Evolutionary conservation across 2,888 invertebrate species (phyloP).

Genomic region (Dasypolia templi): DNA sequence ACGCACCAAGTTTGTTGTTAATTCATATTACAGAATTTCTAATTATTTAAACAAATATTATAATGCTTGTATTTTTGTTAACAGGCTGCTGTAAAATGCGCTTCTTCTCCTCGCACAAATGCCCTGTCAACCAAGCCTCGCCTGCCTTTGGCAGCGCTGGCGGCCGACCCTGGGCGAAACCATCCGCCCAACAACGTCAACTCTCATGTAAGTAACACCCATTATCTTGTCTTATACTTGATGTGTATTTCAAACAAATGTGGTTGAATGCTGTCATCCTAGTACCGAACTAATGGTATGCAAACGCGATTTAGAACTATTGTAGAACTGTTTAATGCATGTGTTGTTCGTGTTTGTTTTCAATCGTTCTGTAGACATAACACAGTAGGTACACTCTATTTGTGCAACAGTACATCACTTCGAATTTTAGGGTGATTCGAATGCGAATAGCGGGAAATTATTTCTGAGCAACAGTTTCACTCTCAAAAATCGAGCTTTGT

Average conservation of each 20-base stretch:
- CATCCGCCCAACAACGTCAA: constrained; percentile 89
- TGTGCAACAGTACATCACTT: constrained; percentile 24
- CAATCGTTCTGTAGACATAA: constrained; percentile 46
- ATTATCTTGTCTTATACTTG: constrained; percentile 29
- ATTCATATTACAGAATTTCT: not conserved
- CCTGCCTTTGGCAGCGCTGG: constrained; percentile 84
- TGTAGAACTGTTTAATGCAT: constrained; percentile 46
- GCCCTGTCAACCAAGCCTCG: constrained; percentile 88
- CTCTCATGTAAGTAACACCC: constrained; percentile 84
- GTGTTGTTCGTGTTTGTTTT: constrained; percentile 52
- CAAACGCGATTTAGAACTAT: constrained; percentile 54
- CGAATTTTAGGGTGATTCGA: constrained; percentile 17
- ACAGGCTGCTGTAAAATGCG: constrained; percentile 89
- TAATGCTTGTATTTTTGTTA: constrained; percentile 53
- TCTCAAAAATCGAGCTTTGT: constrained; percentile 9
- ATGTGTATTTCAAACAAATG: constrained; percentile 44
- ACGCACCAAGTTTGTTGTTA: not conserved
- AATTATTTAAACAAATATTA: constrained; percentile 43
- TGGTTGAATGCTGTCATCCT: constrained; percentile 21
- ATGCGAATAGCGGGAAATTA: constrained; percentile 30
- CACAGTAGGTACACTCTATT: constrained; percentile 39
- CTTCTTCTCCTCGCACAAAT: constrained; percentile 88
- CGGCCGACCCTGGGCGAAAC: constrained; percentile 84
- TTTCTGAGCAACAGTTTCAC: constrained; percentile 2
- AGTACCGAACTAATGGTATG: constrained; percentile 38